Percentiles rank a stretch among this genome's conserved stretches.
These are phyloP conservation scores for Agrochola circellaris DNA, from an alignment of 2,888 invertebrate genomes.

Conservation along the genomic window DNA sequence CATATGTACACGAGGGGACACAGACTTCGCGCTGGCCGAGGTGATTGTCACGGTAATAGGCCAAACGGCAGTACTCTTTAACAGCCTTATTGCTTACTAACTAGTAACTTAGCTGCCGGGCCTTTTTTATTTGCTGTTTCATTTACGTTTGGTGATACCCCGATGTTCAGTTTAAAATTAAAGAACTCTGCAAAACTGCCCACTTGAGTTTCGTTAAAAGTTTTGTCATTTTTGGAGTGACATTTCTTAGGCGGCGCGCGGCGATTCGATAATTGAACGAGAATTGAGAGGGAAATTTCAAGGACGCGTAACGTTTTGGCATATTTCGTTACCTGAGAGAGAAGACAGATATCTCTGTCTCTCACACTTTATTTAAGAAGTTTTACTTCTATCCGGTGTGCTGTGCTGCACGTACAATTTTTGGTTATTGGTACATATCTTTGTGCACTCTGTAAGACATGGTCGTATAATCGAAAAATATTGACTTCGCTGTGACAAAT, in stretches of 20 bases:
- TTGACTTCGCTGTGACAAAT: not conserved
- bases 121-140: conserved; percentile 44
- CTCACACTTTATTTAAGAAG: too few relatives aligned
- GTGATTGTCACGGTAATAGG: conserved; percentile 86
- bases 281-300: too few relatives aligned
- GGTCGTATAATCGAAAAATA: not conserved
- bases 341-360: too few relatives aligned
- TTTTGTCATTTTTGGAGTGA: not conserved
- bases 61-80: conserved; percentile 30
- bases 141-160: conserved; percentile 36
- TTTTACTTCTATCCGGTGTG: too few relatives aligned
- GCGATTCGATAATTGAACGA: too few relatives aligned
- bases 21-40: conserved; percentile 96
- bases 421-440: not conserved
- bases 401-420: too few relatives aligned
- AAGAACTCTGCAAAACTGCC: not conserved
- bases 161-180: not conserved
- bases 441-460: not conserved
- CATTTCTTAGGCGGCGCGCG: too few relatives aligned
- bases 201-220: not conserved
- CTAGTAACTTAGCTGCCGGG: conserved; percentile 22
- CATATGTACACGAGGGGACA: conserved; percentile 98
- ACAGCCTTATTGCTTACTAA: conserved; percentile 41
- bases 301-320: too few relatives aligned
- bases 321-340: too few relatives aligned